These are phyloP conservation scores for Panurus biarmicus DNA, from an alignment of 2,113 vertebrate genomes.

Conservation along the genomic window DNA sequence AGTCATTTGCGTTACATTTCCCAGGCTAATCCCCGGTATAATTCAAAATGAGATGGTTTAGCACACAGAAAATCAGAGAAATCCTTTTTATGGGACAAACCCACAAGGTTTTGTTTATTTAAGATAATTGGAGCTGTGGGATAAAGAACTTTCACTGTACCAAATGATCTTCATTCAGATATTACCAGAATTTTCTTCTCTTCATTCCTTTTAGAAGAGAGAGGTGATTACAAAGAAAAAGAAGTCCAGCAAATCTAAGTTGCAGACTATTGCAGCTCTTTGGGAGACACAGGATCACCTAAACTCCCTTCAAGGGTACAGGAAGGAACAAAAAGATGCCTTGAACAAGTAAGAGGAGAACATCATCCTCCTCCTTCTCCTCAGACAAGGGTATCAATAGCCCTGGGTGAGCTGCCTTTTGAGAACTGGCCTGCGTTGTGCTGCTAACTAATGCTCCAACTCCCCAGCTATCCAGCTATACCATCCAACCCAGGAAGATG, in stretches of 20 bases:
- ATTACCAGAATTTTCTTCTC: neutral
- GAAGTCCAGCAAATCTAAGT: neutral
- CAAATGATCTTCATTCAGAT: neutral
- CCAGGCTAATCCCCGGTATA: conserved; percentile 25
- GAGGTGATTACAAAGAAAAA: neutral
- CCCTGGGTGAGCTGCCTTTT: neutral
- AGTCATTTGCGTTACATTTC: conserved; percentile 6
- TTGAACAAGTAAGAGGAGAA: neutral
- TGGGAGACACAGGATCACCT: neutral
- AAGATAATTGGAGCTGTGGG: conserved; percentile 44
- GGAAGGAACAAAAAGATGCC: neutral
- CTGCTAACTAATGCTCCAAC: neutral
- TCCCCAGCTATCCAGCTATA: neutral
- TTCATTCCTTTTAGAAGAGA: neutral
- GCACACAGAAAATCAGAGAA: conserved; percentile 15
- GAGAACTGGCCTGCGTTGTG: neutral
- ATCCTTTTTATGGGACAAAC: conserved; percentile 17
- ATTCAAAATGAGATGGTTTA: conserved; percentile 40
- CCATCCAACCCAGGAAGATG: neutral
- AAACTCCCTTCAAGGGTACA: neutral
- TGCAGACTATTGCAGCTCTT: neutral
- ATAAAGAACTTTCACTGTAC: neutral
- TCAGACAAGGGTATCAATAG: neutral
- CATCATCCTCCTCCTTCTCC: neutral
- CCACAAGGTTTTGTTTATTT: conserved; percentile 37